A percentile compares a stretch with the other conserved stretches of the same genome.
phyloP scores from a whole-genome alignment of 2,113 vertebrate species.

The Anhinga rufa region DNA sequence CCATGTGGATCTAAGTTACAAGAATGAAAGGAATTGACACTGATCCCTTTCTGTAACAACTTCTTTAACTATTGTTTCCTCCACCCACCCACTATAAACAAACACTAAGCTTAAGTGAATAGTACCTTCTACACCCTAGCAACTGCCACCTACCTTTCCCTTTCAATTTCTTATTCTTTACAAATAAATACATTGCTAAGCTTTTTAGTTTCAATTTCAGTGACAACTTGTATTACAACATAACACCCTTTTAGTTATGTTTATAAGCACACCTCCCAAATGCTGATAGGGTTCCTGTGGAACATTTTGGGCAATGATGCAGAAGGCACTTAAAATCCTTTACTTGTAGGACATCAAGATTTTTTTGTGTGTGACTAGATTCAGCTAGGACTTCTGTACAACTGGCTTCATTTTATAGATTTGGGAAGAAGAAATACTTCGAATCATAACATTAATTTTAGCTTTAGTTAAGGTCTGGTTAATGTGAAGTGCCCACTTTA shows the following conservation, averaged over 20 bases:
- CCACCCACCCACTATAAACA: background rate
- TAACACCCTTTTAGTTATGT: background rate
- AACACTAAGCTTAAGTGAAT: background rate
- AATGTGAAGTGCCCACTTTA: slow-evolving; percentile 61
- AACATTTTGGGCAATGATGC: background rate
- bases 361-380: background rate
- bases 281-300: background rate
- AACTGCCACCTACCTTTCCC: background rate
- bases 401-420: background rate
- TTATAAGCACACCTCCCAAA: background rate
- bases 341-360: background rate
- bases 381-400: background rate
- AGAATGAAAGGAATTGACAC: background rate
- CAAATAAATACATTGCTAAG: background rate
- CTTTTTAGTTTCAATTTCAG: slow-evolving; percentile 8
- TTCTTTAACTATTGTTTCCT: background rate
- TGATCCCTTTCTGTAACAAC: background rate
- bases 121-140: background rate
- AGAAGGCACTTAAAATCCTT: background rate
- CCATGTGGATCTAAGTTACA: background rate
- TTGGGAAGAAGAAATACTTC: background rate
- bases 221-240: background rate
- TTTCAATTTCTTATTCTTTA: background rate
- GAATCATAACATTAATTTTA: slow-evolving; percentile 50
- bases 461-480: slow-evolving; percentile 54